Percentiles rank a stretch among this genome's conserved stretches.
Conservation (phyloP, 2,888 invertebrate species). For the Tethea ocularis region DNA sequence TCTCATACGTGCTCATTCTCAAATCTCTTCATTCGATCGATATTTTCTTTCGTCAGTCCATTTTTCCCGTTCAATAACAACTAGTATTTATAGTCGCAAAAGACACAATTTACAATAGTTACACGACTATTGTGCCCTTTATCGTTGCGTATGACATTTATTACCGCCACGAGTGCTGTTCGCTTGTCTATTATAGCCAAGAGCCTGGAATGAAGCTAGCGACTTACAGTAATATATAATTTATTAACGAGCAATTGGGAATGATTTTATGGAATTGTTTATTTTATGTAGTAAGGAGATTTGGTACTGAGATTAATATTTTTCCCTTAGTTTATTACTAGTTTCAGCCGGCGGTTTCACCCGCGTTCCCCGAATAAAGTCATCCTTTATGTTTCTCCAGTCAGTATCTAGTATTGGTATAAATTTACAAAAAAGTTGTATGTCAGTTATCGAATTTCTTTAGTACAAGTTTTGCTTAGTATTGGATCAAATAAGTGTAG, state of each 20-base stretch:
- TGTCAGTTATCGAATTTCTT: too few relatives aligned
- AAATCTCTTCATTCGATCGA: neutral
- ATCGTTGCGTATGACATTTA: slow-evolving; percentile 27
- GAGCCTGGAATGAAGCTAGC: slow-evolving; percentile 10
- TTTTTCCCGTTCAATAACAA: slow-evolving; percentile 14
- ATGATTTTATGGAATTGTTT: neutral
- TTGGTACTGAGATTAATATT: neutral
- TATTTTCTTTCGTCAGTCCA: slow-evolving; percentile 3
- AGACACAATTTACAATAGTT: slow-evolving; percentile 28
- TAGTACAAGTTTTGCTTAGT: too few relatives aligned
- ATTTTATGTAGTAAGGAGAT: neutral
- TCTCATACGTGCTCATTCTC: neutral
- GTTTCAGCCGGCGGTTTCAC: too few relatives aligned
- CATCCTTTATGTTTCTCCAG: too few relatives aligned
- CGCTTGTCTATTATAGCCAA: slow-evolving; percentile 19
- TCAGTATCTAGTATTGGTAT: too few relatives aligned
- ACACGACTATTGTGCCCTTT: slow-evolving; percentile 15
- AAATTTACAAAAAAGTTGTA: too few relatives aligned
- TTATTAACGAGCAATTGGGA: neutral
- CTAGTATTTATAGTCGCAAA: slow-evolving; percentile 26
- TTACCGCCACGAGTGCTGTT: slow-evolving; percentile 30
- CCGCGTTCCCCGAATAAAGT: too few relatives aligned
- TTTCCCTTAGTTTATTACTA: too few relatives aligned
- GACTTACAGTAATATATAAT: slow-evolving; percentile 13
- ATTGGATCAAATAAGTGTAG: too few relatives aligned